Conservation (phyloP, 2,797 vertebrate genomes). For the Buceros bicornis region DNA sequence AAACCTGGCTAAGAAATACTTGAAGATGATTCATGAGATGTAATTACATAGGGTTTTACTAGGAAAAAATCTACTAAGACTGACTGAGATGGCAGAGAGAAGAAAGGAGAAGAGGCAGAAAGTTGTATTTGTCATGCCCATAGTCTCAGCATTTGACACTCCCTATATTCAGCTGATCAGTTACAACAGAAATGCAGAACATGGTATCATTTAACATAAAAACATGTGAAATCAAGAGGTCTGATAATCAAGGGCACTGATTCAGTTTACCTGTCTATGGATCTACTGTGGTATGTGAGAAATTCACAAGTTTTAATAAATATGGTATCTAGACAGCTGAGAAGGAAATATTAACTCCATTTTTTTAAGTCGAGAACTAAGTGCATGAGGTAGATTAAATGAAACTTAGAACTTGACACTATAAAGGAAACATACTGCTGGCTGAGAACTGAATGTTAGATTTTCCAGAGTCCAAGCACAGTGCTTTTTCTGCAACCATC, state of each 20-base stretch:
- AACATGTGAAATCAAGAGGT: not conserved
- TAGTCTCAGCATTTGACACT: not conserved
- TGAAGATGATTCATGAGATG: not conserved
- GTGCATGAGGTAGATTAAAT: not conserved
- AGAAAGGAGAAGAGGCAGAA: not conserved
- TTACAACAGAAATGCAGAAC: not conserved
- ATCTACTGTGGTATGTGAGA: not conserved
- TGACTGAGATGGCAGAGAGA: not conserved
- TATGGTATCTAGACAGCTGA: not conserved
- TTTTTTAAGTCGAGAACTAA: not conserved
- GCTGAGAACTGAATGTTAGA: not conserved
- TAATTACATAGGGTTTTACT: not conserved
- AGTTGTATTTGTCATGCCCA: not conserved
- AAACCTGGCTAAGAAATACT: conserved; percentile 2
- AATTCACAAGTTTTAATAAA: not conserved
- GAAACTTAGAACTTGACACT: not conserved
- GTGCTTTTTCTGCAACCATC: not conserved
- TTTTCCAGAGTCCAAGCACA: not conserved
- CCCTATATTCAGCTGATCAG: not conserved
- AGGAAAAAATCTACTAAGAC: not conserved
- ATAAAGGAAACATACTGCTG: not conserved
- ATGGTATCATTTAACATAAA: not conserved
- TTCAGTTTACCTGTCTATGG: not conserved
- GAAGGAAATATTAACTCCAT: not conserved
- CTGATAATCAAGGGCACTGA: not conserved